Conservation (phyloP, 2,797 vertebrate genomes). For the Hydrolagus colliei region DNA sequence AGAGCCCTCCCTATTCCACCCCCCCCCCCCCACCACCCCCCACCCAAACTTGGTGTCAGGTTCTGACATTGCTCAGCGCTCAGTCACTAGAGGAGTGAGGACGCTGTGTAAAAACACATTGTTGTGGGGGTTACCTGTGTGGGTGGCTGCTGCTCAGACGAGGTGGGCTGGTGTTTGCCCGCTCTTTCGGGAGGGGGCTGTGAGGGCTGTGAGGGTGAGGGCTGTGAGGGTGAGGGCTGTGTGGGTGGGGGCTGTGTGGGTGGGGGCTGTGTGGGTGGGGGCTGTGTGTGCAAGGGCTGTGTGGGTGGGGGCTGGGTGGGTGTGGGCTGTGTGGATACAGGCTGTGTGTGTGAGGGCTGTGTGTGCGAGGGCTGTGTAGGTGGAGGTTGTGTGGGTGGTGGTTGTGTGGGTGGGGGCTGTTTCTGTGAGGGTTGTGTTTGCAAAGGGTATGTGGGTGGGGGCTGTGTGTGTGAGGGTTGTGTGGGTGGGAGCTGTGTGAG, state of each 20-base stretch:
- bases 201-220: too few species aligned
- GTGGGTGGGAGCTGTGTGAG: slow-evolving; percentile 46
- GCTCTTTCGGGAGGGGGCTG: not conserved
- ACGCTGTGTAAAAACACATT: too few species aligned
- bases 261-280: slow-evolving; percentile 15
- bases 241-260: too few species aligned
- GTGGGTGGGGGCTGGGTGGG: slow-evolving; percentile 51
- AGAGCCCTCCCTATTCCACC: too few species aligned
- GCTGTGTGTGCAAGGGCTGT: slow-evolving; percentile 53
- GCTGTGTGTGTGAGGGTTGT: slow-evolving; percentile 54
- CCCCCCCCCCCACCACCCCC: too few species aligned
- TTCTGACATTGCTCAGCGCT: too few species aligned
- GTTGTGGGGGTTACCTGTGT: slow-evolving; percentile 70
- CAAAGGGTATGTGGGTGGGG: slow-evolving; percentile 9
- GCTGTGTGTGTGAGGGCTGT: slow-evolving; percentile 55
- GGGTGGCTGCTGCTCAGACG: slow-evolving; percentile 70
- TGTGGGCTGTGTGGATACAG: too few species aligned
- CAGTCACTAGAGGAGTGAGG: too few species aligned
- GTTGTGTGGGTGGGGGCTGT: slow-evolving; percentile 2
- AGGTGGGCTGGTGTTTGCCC: slow-evolving; percentile 63
- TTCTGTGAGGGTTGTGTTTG: too few species aligned
- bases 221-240: too few species aligned
- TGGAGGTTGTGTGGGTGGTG: slow-evolving; percentile 87
- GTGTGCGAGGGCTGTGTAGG: slow-evolving; percentile 83
- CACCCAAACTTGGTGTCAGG: too few species aligned